Conservation (phyloP, 64 coral and sea anemone genomes). For the Trachythela sp. region DNA sequence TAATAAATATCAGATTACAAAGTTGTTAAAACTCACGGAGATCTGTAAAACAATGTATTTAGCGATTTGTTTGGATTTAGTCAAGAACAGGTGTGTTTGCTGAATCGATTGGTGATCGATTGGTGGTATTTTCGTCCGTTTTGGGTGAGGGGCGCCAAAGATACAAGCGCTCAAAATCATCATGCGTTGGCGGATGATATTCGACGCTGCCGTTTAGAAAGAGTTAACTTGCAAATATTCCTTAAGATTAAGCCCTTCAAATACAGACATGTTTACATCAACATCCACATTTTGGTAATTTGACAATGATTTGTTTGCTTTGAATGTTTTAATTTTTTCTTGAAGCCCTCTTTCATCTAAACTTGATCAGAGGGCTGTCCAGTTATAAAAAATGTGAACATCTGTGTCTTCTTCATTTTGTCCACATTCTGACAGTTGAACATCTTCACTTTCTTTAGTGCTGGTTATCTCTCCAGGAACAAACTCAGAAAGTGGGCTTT, state of each 20-base stretch:
- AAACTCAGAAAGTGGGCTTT: not conserved
- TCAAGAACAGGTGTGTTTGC: too few species aligned
- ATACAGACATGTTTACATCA: conserved; percentile 37
- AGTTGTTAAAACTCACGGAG: too few species aligned
- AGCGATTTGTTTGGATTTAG: too few species aligned
- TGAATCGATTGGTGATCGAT: too few species aligned
- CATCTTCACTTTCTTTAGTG: not conserved
- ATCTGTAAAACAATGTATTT: too few species aligned
- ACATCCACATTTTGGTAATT: conserved; percentile 37
- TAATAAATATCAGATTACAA: too few species aligned
- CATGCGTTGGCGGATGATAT: too few species aligned
- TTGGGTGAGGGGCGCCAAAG: too few species aligned
- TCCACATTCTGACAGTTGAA: conserved; percentile 26
- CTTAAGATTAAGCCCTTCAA: conserved; percentile 27
- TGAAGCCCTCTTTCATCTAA: conserved; percentile 13
- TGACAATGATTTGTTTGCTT: conserved; percentile 52
- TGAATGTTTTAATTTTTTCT: conserved; percentile 42
- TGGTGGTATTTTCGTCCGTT: too few species aligned
- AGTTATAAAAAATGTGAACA: conserved; percentile 32
- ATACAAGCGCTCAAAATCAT: too few species aligned
- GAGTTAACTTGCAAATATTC: conserved; percentile 44
- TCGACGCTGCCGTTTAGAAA: too few species aligned
- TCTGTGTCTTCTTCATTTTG: conserved; percentile 6
- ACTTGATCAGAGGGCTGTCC: conserved; percentile 4
- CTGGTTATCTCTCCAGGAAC: conserved; percentile 13